A percentile compares a stretch with the other conserved stretches of the same genome.
Evolutionary conservation across 2,888 invertebrate species (phyloP).

Genomic region (Callinectes sapidus): DNA sequence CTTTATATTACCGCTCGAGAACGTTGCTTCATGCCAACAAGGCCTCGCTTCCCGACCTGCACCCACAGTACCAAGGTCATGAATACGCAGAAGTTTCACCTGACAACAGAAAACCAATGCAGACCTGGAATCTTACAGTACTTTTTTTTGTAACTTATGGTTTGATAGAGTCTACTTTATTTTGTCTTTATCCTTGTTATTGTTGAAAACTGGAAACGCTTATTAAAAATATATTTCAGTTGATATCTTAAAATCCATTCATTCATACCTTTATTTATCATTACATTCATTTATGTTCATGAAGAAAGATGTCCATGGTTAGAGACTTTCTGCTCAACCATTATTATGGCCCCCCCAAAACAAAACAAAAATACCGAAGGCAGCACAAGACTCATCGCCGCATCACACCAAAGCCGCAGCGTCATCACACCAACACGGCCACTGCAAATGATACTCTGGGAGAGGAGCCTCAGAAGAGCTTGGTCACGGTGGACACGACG

Average conservation of each 20-base stretch:
- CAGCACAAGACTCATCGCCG: neutral
- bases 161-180: neutral
- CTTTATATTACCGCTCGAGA: neutral
- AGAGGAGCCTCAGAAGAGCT: slow-evolving; percentile 1
- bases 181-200: neutral
- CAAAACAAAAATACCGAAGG: neutral
- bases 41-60: neutral
- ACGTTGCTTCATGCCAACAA: slow-evolving; percentile 9
- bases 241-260: neutral
- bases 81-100: neutral
- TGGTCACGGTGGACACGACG: neutral
- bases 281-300: neutral
- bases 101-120: neutral
- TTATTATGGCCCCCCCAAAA: neutral
- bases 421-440: neutral
- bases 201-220: neutral
- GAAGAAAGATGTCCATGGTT: neutral
- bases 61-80: neutral
- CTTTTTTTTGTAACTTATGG: neutral
- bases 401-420: neutral
- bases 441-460: neutral
- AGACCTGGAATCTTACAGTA: neutral
- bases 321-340: neutral
- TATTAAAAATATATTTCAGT: neutral
- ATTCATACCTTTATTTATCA: neutral